phyloP scores from a whole-genome alignment of 2,113 vertebrate species.

The Felis catus region F.catus_Fca126_mat1.0 CM031419.1:184831501-184832000 shows the following conservation, averaged over 20 bases:
- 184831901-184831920: not conserved
- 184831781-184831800: not conserved
- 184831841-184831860: not conserved
- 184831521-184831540: conserved; percentile 3
- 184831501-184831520: not conserved
- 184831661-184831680: not conserved
- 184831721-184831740: not conserved
- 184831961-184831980: not conserved
- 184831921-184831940: not conserved
- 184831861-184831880: not conserved
- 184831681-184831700: not conserved
- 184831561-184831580: not conserved
- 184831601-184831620: conserved; percentile 19
- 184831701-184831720: not conserved
- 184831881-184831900: not conserved
- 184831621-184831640: not conserved
- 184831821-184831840: not conserved
- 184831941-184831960: not conserved
- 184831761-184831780: not conserved
- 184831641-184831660: not conserved
- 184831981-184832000: not conserved
- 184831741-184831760: not conserved
- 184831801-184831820: not conserved
- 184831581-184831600: not conserved
- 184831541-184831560: not conserved